These are phyloP conservation scores for Formica selysi DNA, from an alignment of 1,140 invertebrate genomes.

Conservation along the genomic window DNA sequence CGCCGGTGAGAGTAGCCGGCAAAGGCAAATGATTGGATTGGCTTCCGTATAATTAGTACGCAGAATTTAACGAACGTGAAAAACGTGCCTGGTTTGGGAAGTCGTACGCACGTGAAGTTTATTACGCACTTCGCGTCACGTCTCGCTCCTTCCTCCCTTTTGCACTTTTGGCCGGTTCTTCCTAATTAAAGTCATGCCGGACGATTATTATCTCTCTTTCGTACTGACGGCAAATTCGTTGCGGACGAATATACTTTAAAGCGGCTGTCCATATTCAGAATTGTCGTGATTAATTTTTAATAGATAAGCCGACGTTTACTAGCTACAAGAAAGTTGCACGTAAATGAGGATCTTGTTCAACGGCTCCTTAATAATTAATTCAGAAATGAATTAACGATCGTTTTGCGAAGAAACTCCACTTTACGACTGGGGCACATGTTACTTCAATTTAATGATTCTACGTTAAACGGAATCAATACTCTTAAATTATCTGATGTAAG, in stretches of 20 bases:
- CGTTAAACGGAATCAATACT: conserved; percentile 30
- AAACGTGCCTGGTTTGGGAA: conserved; percentile 43
- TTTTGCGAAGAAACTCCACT: conserved; percentile 13
- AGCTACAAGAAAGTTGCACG: not conserved
- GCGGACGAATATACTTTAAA: not conserved
- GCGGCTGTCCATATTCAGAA: not conserved
- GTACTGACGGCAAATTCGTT: not conserved
- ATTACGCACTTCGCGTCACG: conserved; percentile 34
- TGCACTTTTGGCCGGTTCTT: conserved; percentile 25
- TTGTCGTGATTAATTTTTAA: conserved; percentile 35
- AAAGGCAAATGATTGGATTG: conserved; percentile 61
- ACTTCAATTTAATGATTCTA: conserved; percentile 25
- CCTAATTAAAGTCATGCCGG: conserved; percentile 37
- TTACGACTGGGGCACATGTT: conserved; percentile 1
- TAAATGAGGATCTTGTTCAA: conserved; percentile 17
- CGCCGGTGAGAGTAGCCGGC: not conserved
- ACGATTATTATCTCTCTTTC: conserved; percentile 20
- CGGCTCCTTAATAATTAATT: conserved; percentile 19
- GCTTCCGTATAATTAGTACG: conserved; percentile 57
- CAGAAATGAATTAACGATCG: conserved; percentile 26
- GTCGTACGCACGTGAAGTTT: conserved; percentile 38
- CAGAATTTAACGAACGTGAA: conserved; percentile 57
- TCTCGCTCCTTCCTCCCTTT: not conserved
- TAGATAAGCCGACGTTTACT: not conserved
- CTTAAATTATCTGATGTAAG: conserved; percentile 16